Evolutionary conservation across 2,797 vertebrate species (phyloP).

Genomic region (Pseudochirops cupreus): DNA sequence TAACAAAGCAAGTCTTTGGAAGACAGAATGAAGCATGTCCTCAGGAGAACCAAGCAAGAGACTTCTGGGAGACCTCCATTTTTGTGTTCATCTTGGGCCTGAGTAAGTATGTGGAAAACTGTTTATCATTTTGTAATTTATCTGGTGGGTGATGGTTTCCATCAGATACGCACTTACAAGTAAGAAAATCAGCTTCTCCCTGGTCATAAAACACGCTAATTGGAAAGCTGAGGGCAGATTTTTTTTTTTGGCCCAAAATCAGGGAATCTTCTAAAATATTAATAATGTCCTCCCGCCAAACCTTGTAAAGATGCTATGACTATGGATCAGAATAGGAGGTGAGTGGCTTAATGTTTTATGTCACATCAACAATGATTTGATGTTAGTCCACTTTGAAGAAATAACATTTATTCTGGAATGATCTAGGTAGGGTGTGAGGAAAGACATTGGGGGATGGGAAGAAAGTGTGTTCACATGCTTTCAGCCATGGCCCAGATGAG

Average conservation of each 20-base stretch:
- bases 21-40: constrained; percentile 76
- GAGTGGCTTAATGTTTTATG: constrained; percentile 79
- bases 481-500: background rate
- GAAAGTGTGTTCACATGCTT: background rate
- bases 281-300: constrained; percentile 80
- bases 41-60: constrained; percentile 64
- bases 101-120: constrained; percentile 54
- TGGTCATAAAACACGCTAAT: constrained; percentile 76
- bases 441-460: constrained; percentile 32
- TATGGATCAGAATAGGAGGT: constrained; percentile 71
- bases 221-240: constrained; percentile 75
- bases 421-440: constrained; percentile 41
- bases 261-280: constrained; percentile 83
- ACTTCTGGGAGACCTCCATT: constrained; percentile 57
- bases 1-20: constrained; percentile 78
- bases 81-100: constrained; percentile 68
- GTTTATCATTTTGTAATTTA: constrained; percentile 78
- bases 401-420: constrained; percentile 66
- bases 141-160: constrained; percentile 72
- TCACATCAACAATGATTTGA: constrained; percentile 76
- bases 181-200: constrained; percentile 67
- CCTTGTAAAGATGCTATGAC: constrained; percentile 78
- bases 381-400: constrained; percentile 61
- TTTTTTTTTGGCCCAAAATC: constrained; percentile 72
- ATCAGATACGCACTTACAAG: constrained; percentile 67